phyloP scores from a whole-genome alignment of 2,888 invertebrate species.

The Tromatobia lineatoria region DNA sequence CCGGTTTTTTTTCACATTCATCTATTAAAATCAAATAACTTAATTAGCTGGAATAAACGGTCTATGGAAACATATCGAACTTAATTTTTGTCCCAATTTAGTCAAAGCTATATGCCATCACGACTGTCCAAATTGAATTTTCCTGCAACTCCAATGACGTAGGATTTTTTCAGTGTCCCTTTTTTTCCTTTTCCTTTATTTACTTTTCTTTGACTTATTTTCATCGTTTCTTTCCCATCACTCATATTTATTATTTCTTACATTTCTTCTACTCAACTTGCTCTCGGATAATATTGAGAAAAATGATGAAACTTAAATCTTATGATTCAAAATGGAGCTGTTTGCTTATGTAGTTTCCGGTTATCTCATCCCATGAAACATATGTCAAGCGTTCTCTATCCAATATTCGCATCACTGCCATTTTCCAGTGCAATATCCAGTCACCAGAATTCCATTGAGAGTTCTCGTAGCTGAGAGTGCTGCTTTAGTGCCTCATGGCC shows the following conservation, averaged over 20 bases:
- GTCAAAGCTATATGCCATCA: no score
- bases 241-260: background rate
- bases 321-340: background rate
- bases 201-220: no score
- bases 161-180: no score
- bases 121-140: no score
- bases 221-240: no score
- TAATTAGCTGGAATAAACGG: no score
- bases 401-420: conserved; percentile 1
- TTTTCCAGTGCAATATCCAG: conserved; percentile 14
- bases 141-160: no score
- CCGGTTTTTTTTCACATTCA: no score
- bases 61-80: no score
- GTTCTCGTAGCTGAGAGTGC: conserved; percentile 27
- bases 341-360: background rate
- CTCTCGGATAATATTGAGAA: background rate
- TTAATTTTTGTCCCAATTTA: no score
- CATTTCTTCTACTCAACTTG: background rate
- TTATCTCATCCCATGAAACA: background rate
- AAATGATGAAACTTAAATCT: background rate
- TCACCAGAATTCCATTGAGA: conserved; percentile 33
- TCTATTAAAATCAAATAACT: no score
- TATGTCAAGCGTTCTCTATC: background rate
- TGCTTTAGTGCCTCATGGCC: conserved; percentile 16
- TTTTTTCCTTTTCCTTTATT: no score